phyloP scores from a whole-genome alignment of 2,113 vertebrate genomes.

The Actinemys pallida region DNA sequence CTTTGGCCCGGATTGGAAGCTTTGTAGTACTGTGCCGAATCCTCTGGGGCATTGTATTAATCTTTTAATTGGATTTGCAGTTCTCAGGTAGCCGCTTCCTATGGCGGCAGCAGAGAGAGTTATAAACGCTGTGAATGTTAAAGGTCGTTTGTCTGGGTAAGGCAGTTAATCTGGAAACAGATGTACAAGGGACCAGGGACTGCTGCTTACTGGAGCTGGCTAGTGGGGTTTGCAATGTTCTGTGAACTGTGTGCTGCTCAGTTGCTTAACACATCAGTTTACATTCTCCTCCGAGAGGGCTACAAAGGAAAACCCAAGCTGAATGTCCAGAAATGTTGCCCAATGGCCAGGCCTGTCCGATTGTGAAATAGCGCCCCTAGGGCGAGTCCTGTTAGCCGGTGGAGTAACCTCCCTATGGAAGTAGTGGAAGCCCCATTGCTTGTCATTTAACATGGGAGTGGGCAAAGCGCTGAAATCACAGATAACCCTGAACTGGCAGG shows the following conservation, averaged over 20 bases:
- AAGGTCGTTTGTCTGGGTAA: not conserved
- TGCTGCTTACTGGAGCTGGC: too few species aligned
- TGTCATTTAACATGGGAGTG: not conserved
- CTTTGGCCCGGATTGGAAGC: not conserved
- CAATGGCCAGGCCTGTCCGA: not conserved
- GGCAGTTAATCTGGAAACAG: not conserved
- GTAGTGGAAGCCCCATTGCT: not conserved
- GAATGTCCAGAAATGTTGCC: rapidly evolving
- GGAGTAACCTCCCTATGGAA: not conserved
- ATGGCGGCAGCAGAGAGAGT: not conserved
- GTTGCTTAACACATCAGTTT: not conserved
- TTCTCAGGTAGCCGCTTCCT: not conserved
- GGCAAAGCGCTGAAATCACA: rapidly evolving
- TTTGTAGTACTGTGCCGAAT: not conserved
- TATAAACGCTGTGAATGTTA: not conserved
- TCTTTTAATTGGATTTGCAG: constrained; percentile 31
- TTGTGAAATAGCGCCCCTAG: rapidly evolving
- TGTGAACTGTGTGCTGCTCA: not conserved
- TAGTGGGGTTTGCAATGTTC: not conserved
- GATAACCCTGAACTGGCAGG: not conserved
- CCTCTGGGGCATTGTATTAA: not conserved
- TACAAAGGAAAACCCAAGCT: rapidly evolving
- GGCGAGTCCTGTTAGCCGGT: rapidly evolving
- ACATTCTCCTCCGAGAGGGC: not conserved
- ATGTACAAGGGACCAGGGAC: not conserved